Evolutionary conservation across 1,140 invertebrate genomes (phyloP), one percentile per base, ranked within the genome.

Genomic region (Caenorhabditis latens): DNA sequence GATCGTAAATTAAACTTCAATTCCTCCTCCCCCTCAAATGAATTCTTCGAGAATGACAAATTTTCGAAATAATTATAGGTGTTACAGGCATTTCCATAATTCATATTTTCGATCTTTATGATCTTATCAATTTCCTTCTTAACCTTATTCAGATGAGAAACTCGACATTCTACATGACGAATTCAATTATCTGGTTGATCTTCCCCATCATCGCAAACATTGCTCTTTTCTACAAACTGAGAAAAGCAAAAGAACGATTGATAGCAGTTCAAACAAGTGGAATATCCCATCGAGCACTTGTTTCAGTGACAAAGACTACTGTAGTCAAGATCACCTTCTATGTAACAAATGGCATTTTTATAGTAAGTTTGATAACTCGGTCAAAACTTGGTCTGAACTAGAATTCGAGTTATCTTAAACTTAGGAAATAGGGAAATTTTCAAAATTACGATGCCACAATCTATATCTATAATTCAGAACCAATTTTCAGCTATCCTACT

Each of bases 191-290:
- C 11, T 79, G 71, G 71, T 13, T 79, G 19, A 24, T n/a, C 11
- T 13, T 79, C 24, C 19, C 71, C 19, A 79, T 42, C 43, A 79
- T 79, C 5, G 71, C 46, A 16, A 79, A 79, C n/a, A 24, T 50
- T 14, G n/a, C 40, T 6, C 46, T 79, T 16, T 79, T 79, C 19
- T 50, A 19, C 11, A 79, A 79, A 24, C 9, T 79, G 2, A 13
- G n/a, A 48, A 79, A 50, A 79, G 71, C 71, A 48, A 79, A 24
- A n/a, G 71, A 79, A n/a, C 13, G 46, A 50, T 53, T 79, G 71
- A 79, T 79, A 50, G 32, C 71, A 50, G 46, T 79, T 21, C 71
- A 79, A n/a, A 50, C 46, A 1, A 79, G 46, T 50, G 71, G 71
- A 24, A 79, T 79, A n/a, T 79, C 71, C 0, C 14, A 53, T 79